phyloP scores from a whole-genome alignment of 2,888 invertebrate genomes.

The Stegophylla sp. region DNA sequence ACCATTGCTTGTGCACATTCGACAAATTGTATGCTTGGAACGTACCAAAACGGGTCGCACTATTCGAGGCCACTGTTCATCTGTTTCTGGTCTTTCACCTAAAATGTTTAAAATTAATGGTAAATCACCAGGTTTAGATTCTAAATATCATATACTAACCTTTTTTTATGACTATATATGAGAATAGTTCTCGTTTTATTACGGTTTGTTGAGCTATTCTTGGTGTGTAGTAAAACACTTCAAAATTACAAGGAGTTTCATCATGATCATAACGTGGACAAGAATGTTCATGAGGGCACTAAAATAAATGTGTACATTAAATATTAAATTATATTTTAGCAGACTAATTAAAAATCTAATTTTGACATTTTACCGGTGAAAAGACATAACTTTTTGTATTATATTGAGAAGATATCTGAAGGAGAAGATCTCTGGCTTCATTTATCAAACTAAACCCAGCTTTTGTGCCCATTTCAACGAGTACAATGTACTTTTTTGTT shows the following conservation, averaged over 20 bases:
- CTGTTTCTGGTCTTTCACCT: slow-evolving; percentile 67
- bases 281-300: slow-evolving; percentile 81
- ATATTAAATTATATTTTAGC: slow-evolving; percentile 49
- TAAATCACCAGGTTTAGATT: slow-evolving; percentile 38
- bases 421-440: slow-evolving; percentile 83
- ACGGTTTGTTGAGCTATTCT: slow-evolving; percentile 67
- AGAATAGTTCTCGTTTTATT: slow-evolving; percentile 71
- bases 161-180: slow-evolving; percentile 84
- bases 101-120: slow-evolving; percentile 24
- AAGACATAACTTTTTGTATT: slow-evolving; percentile 71
- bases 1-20: slow-evolving; percentile 78
- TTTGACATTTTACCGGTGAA: slow-evolving; percentile 73
- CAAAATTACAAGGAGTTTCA: slow-evolving; percentile 80
- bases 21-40: slow-evolving; percentile 78
- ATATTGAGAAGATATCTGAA: slow-evolving; percentile 63
- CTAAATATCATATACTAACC: slow-evolving; percentile 66
- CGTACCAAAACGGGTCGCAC: slow-evolving; percentile 75
- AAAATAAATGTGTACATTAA: slow-evolving; percentile 61
- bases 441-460: slow-evolving; percentile 80
- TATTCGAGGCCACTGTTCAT: slow-evolving; percentile 79
- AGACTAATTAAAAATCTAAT: too few relatives aligned
- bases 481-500: slow-evolving; percentile 79
- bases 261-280: slow-evolving; percentile 78
- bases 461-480: slow-evolving; percentile 84
- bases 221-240: slow-evolving; percentile 69